A percentile compares a stretch with the other conserved stretches of the same genome.
phyloP scores from a whole-genome alignment of 2,888 invertebrate species.

The Deilephila porcellus region DNA sequence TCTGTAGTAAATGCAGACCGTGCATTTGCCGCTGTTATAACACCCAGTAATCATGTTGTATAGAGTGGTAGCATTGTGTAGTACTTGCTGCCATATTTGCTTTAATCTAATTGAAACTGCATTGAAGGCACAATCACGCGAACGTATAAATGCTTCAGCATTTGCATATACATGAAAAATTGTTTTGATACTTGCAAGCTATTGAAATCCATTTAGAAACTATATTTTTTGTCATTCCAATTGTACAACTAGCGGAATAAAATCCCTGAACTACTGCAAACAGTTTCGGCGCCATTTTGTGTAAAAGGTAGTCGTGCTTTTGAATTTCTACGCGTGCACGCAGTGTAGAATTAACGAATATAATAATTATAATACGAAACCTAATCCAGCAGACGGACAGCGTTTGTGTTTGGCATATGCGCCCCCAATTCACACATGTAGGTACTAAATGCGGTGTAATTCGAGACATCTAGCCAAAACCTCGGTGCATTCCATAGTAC shows the following conservation, averaged over 20 bases:
- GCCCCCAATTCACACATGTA: conserved; percentile 28
- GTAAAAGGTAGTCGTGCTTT: neutral
- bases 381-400: neutral
- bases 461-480: conserved; percentile 18
- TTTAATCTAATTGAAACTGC: conserved; percentile 21
- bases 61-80: neutral
- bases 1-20: neutral
- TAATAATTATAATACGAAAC: no score
- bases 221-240: neutral
- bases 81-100: conserved; percentile 15
- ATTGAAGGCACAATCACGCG: conserved; percentile 24
- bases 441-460: conserved; percentile 28
- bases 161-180: conserved; percentile 6
- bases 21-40: neutral
- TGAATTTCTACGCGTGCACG: conserved; percentile 2
- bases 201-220: neutral
- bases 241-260: neutral
- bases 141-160: neutral
- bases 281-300: neutral
- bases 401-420: conserved; percentile 28
- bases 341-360: conserved; percentile 2
- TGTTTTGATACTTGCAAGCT: neutral
- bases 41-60: neutral
- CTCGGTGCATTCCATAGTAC: neutral
- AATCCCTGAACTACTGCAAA: neutral